Evolutionary conservation across 35 echinoderm and acorn worm genomes (phyloP), one percentile per base, ranked within the genome.

Genomic region (Stichopus chloronotus): DNA sequence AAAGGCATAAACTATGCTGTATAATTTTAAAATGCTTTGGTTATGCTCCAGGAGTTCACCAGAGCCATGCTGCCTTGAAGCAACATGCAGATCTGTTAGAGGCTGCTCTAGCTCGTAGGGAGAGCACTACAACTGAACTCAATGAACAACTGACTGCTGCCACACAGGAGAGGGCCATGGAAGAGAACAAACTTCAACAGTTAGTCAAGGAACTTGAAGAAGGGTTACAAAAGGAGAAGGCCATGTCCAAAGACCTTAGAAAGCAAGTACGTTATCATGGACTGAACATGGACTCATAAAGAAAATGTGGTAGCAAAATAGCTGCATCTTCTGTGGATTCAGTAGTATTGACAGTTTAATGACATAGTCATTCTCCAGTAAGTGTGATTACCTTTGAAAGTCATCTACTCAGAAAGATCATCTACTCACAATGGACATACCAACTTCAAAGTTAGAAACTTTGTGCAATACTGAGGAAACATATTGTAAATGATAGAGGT

Each of bases 1-100:
- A 43, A 43, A 43, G 30, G 30, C 30, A 43, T 43, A 76, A 10
- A 23, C 13, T 55, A 6, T 4, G n/a, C 80, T 25, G 4, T 83
- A 11, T 55, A 58, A 25, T n/a, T 60, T 82, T 19, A 11, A 61
- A 10, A 61, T 8, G 59, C 59, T 61, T 61, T 61, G 8, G 59
- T 4, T 61, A 61, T 61, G 59, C 8, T 43, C 1, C 55, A 94
- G 97, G 97, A 83, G 97, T 99, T 7, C 95, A 99, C n/a, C 95
- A 99, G 87, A 99, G 97, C 78, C 97, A 99, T 83, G 72, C 91
- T 0, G 95, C 95, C 65, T 78, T 99, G 56, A 99, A 99, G 78
- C 93, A 95, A 30, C 97, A 99, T 78, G 92, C 97, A 55, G 83
- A 79, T 20, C 88, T 96, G 13, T 84, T 99, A 53, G 97, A 99